Percentiles rank a stretch among this genome's conserved stretches.
These are phyloP conservation scores for Homarus gammarus DNA, from an alignment of 2,888 invertebrate species.

Conservation along the genomic window DNA sequence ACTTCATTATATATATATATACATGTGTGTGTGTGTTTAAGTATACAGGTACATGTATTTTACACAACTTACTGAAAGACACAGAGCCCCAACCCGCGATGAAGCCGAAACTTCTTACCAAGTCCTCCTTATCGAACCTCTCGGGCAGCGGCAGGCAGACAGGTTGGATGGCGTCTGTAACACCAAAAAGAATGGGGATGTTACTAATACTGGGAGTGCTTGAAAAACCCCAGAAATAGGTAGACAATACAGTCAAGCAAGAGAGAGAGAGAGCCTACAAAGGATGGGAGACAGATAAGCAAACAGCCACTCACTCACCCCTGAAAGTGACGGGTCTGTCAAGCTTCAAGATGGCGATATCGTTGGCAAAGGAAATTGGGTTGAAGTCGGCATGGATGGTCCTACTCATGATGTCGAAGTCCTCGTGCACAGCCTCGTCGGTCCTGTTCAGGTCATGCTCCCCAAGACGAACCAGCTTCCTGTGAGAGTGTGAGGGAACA, in stretches of 20 bases:
- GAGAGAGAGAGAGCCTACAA: background rate
- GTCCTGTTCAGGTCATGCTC: slow-evolving; percentile 86
- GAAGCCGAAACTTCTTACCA: slow-evolving; percentile 84
- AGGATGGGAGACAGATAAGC: background rate
- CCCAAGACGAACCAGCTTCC: slow-evolving; percentile 86
- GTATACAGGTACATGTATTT: no score
- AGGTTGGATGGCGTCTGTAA: slow-evolving; percentile 85
- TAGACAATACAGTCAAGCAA: background rate
- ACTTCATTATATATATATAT: no score
- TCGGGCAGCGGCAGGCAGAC: slow-evolving; percentile 86
- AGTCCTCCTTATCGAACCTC: slow-evolving; percentile 82
- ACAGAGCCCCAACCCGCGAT: slow-evolving; percentile 92
- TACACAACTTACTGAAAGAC: slow-evolving; percentile 83
- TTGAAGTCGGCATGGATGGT: slow-evolving; percentile 49
- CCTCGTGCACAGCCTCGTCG: slow-evolving; percentile 83
- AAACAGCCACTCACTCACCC: slow-evolving; percentile 43
- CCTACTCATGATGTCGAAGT: slow-evolving; percentile 80
- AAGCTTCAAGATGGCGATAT: slow-evolving; percentile 71
- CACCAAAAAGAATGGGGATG: background rate
- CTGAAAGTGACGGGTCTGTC: slow-evolving; percentile 48
- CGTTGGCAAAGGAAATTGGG: slow-evolving; percentile 67
- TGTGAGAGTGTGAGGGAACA: slow-evolving; percentile 78
- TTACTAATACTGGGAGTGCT: background rate
- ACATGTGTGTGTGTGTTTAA: no score
- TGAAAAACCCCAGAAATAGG: background rate